Evolutionary conservation across 2,888 invertebrate genomes (phyloP).

Genomic region (Trichogramma evanescens): DNA sequence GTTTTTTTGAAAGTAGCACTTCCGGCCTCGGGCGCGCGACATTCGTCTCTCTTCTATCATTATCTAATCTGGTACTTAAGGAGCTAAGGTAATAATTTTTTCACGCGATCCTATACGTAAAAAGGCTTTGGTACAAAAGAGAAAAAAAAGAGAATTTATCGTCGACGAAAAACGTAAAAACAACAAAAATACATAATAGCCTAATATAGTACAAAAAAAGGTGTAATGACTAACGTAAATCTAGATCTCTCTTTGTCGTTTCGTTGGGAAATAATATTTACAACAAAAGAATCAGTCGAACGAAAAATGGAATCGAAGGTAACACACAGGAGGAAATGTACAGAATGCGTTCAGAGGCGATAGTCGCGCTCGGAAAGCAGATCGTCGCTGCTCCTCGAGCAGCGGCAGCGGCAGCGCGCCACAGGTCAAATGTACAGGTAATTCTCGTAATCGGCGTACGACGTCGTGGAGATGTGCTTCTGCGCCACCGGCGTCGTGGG

Average conservation of each 20-base stretch:
- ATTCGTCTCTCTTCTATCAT: too few species aligned
- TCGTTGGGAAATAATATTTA: constrained; percentile 1
- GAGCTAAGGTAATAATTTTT: background rate
- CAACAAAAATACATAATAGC: constrained; percentile 1
- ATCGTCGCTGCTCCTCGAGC: background rate
- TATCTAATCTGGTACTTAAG: too few species aligned
- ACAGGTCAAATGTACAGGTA: constrained; percentile 57
- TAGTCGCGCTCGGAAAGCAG: background rate
- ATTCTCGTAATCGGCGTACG: constrained; percentile 60
- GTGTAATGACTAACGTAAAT: constrained; percentile 36
- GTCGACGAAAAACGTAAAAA: background rate
- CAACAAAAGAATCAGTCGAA: background rate
- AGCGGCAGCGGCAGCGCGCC: background rate
- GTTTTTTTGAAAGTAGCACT: too few species aligned
- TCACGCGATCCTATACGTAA: background rate
- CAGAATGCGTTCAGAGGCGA: background rate
- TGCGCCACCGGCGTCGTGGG: constrained; percentile 42
- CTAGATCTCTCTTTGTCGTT: constrained; percentile 26
- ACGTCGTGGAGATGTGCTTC: constrained; percentile 39
- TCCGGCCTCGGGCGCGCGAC: too few species aligned
- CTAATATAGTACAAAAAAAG: constrained; percentile 32
- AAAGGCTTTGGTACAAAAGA: background rate
- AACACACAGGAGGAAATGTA: background rate
- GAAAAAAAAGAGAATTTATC: background rate
- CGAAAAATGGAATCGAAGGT: constrained; percentile 1